phyloP scores from a whole-genome alignment of 2,888 invertebrate species.

The Parascotia fuliginaria region DNA sequence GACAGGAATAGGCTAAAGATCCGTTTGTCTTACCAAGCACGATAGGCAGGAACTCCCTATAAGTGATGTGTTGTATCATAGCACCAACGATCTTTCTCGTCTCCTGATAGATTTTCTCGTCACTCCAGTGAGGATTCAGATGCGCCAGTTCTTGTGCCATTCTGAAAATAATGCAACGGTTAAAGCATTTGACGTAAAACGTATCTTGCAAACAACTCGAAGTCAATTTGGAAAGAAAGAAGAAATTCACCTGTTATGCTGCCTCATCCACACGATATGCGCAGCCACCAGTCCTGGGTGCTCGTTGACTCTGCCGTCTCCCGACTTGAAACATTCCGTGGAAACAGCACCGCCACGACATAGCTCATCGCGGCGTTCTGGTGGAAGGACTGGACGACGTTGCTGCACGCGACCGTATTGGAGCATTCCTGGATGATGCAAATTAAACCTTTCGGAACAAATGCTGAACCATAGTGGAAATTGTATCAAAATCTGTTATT shows the following conservation, averaged over 20 bases:
- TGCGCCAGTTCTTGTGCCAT: constrained; percentile 89
- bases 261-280: constrained; percentile 91
- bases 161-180: constrained; percentile 73
- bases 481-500: too few species aligned
- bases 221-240: too few species aligned
- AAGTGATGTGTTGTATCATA: constrained; percentile 93
- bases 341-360: constrained; percentile 90
- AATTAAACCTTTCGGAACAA: too few species aligned
- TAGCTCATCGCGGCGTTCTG: constrained; percentile 87
- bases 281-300: constrained; percentile 92
- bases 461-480: too few species aligned
- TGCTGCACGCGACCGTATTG: constrained; percentile 89
- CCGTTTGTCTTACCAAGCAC: constrained; percentile 85
- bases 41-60: constrained; percentile 93
- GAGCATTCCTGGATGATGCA: constrained; percentile 72
- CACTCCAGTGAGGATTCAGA: constrained; percentile 94
- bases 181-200: too few species aligned
- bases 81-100: constrained; percentile 93
- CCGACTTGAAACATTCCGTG: constrained; percentile 91
- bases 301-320: constrained; percentile 92
- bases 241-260: constrained; percentile 89
- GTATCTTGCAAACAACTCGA: too few species aligned
- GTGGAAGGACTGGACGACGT: constrained; percentile 85
- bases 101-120: constrained; percentile 94
- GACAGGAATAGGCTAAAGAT: not conserved